Evolutionary conservation across 2,888 invertebrate genomes (phyloP).

Genomic region (Clitarchus hookeri): DNA sequence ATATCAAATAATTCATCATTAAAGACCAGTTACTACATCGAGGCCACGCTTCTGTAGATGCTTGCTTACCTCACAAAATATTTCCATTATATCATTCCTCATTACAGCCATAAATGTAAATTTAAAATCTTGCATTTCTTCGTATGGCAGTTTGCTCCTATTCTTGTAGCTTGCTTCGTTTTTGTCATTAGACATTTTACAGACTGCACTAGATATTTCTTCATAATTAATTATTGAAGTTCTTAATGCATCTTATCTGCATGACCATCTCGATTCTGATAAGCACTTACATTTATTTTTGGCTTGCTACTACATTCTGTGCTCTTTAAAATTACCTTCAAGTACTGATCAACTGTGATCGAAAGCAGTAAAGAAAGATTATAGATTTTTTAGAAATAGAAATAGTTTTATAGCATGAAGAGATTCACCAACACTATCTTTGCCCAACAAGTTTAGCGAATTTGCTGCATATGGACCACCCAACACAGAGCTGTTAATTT

Average conservation of each 20-base stretch:
- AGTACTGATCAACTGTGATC: neutral
- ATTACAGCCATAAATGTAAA: neutral
- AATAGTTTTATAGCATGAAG: conserved; percentile 17
- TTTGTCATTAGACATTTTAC: neutral
- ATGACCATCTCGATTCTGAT: too few relatives aligned
- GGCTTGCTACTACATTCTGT: neutral
- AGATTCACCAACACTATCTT: conserved; percentile 1
- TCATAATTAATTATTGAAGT: neutral
- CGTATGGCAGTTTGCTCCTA: neutral
- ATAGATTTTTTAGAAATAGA: conserved; percentile 4
- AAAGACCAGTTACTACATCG: neutral
- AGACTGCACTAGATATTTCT: neutral
- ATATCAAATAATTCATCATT: neutral
- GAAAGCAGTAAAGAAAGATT: neutral
- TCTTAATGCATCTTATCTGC: too few relatives aligned
- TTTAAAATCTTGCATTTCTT: neutral
- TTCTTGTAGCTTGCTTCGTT: neutral
- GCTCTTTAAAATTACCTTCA: neutral
- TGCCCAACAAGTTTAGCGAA: neutral
- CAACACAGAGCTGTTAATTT: conserved; percentile 10
- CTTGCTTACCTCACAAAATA: neutral
- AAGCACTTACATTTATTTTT: neutral
- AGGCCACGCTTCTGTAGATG: neutral
- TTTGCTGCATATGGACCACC: neutral
- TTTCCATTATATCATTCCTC: neutral